phyloP scores from a whole-genome alignment of 2,888 invertebrate species.

The Encarsia formosa region DNA sequence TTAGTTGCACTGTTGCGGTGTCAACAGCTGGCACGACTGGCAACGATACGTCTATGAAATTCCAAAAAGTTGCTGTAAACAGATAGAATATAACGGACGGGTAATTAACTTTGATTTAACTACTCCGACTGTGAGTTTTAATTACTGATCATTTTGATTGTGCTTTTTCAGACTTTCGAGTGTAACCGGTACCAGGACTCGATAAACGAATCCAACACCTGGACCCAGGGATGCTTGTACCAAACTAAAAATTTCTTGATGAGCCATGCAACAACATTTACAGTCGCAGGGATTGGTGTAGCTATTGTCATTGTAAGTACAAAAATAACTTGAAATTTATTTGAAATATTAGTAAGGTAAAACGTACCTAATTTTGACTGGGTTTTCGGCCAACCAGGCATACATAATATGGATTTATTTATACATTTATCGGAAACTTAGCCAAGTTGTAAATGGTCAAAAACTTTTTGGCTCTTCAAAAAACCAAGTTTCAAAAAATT shows the following conservation, averaged over 20 bases:
- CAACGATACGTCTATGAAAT: constrained; percentile 49
- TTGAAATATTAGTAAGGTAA: no score
- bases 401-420: no score
- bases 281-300: constrained; percentile 75
- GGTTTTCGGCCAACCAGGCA: no score
- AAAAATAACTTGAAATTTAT: no score
- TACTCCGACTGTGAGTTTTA: neutral
- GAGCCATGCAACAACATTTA: constrained; percentile 75
- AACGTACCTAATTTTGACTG: no score
- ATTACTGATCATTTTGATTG: constrained; percentile 30
- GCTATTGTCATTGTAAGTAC: constrained; percentile 77
- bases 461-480: no score
- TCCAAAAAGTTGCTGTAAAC: constrained; percentile 74
- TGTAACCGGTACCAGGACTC: constrained; percentile 40
- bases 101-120: constrained; percentile 40
- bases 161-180: constrained; percentile 49
- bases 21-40: constrained; percentile 74
- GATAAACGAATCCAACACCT: constrained; percentile 53
- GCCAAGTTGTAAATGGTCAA: no score
- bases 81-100: constrained; percentile 57
- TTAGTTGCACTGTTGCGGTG: constrained; percentile 80
- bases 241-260: constrained; percentile 69
- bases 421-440: no score
- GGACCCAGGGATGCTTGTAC: constrained; percentile 72
- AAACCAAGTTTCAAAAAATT: no score